Evolutionary conservation across 1,140 invertebrate genomes (phyloP), one percentile per base, ranked within the genome.

Genomic region (Anastrepha ludens): DNA sequence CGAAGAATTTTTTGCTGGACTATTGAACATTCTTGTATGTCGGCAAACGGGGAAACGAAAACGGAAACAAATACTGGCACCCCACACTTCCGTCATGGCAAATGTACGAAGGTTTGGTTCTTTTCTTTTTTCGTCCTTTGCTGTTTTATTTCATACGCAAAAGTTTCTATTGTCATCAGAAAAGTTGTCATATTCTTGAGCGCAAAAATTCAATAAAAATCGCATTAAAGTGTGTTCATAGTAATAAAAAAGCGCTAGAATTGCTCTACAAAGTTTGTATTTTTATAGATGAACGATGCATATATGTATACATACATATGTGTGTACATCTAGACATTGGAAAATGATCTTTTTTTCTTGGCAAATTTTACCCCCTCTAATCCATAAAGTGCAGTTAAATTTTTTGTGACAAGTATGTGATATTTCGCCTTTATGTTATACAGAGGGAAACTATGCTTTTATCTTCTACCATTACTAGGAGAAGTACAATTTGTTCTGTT

Each of bases 201-300:
- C 50, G n/a, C 17, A 81, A n/a, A 81, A 81, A 81, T 81, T 55
- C 74, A 81, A 81, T 81, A 81, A 81, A 81, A 58, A n/a, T 55
- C 74, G 74, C 47, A 81, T 81, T 81, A 81, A 44, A 81, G 44
- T 81, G 74, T 81, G 55, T 55, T 81, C 74, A 41, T 41, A 0
- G 20, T n/a, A 81, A 81, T 58, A 81, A 81, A 74, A 81, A 55
- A 55, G 44, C 55, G 44, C 20, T 81, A n/a, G 74, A 7, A 55
- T 20, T n/a, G 17, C 70, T 47, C 41, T 7, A 4, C 1, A 29
- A 41, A 17, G 44, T 44, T 47, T 74, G 47, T 47, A 11, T 2
- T 47, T 44, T 74, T 44, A 47, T 7, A 55, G 50, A 55, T 11
- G 50, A 11, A 11, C 6, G 3, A 55, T 55, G 11, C 11, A 11